Evolutionary conservation across 2,888 invertebrate species (phyloP).

Genomic region (Rhimphoctona megacephalus): DNA sequence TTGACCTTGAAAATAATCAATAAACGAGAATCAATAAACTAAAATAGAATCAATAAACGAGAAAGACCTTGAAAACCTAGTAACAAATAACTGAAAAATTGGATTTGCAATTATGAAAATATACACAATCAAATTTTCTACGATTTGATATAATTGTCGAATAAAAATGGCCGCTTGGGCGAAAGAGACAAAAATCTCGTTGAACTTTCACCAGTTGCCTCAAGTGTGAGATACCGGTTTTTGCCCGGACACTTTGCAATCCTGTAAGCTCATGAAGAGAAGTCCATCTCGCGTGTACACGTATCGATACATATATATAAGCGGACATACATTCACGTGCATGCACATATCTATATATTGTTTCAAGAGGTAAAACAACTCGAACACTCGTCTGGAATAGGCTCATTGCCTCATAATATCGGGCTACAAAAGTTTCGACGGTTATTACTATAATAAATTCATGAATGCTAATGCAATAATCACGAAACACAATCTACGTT

Average conservation of each 20-base stretch:
- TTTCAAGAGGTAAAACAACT: constrained; percentile 35
- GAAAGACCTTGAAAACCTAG: no score
- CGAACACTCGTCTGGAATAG: constrained; percentile 13
- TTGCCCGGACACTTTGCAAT: constrained; percentile 63
- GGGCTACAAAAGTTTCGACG: constrained; percentile 16
- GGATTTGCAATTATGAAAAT: not conserved
- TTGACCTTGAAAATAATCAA: no score
- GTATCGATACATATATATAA: not conserved
- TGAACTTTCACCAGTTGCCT: constrained; percentile 71
- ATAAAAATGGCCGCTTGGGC: not conserved
- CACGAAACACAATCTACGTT: not conserved
- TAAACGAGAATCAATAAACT: no score
- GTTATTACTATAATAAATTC: constrained; percentile 33
- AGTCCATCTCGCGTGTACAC: constrained; percentile 49
- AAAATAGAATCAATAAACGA: no score
- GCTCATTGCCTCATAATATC: constrained; percentile 42
- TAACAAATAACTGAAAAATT: no score
- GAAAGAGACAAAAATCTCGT: constrained; percentile 62
- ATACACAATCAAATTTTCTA: not conserved
- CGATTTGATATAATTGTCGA: not conserved
- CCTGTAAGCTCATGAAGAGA: constrained; percentile 60
- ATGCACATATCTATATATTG: not conserved
- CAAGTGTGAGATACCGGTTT: constrained; percentile 72
- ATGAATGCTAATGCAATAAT: constrained; percentile 29
- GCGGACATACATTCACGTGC: not conserved